Percentiles rank a stretch among this genome's conserved stretches.
Evolutionary conservation across 1,140 invertebrate genomes (phyloP).

Genomic region (Sarcophaga bullata): DNA sequence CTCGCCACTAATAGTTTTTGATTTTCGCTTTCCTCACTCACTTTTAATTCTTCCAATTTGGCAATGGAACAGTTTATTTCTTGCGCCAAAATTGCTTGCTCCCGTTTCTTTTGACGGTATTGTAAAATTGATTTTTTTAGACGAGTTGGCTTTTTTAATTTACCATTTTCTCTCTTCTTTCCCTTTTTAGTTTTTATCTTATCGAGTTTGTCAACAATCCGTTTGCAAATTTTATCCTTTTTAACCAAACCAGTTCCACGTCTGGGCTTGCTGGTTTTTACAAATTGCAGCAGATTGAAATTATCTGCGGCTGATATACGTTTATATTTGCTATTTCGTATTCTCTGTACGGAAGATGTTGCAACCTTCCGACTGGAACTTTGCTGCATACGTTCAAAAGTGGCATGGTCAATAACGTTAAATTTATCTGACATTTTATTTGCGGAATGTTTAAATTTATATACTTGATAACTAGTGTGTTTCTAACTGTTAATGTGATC

Average conservation of each 20-base stretch:
- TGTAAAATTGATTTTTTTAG: slow-evolving; percentile 51
- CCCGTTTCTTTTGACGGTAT: slow-evolving; percentile 46
- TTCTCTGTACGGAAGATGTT: not conserved
- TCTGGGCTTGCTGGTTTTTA: slow-evolving; percentile 42
- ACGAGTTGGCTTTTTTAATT: slow-evolving; percentile 50
- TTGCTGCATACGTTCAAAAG: slow-evolving; percentile 38
- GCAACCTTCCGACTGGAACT: not conserved
- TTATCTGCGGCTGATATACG: slow-evolving; percentile 48
- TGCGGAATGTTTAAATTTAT: too few relatives aligned
- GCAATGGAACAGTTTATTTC: not conserved
- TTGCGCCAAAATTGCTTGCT: not conserved
- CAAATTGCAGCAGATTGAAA: slow-evolving; percentile 52
- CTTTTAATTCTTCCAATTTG: not conserved
- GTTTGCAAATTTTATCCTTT: slow-evolving; percentile 26
- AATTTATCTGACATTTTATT: slow-evolving; percentile 48
- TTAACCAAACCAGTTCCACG: slow-evolving; percentile 42
- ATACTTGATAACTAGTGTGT: too few relatives aligned
- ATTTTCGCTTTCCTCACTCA: not conserved
- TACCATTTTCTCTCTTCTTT: slow-evolving; percentile 51
- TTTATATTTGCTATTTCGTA: slow-evolving; percentile 56
- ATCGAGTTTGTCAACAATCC: slow-evolving; percentile 41
- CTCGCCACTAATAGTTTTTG: not conserved
- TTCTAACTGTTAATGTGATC: too few relatives aligned
- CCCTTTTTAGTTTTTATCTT: not conserved
- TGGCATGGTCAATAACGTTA: slow-evolving; percentile 49